A percentile compares a stretch with the other conserved stretches of the same genome.
phyloP scores from a whole-genome alignment of 2,113 vertebrate genomes.

The Sebastes fasciatus region DNA sequence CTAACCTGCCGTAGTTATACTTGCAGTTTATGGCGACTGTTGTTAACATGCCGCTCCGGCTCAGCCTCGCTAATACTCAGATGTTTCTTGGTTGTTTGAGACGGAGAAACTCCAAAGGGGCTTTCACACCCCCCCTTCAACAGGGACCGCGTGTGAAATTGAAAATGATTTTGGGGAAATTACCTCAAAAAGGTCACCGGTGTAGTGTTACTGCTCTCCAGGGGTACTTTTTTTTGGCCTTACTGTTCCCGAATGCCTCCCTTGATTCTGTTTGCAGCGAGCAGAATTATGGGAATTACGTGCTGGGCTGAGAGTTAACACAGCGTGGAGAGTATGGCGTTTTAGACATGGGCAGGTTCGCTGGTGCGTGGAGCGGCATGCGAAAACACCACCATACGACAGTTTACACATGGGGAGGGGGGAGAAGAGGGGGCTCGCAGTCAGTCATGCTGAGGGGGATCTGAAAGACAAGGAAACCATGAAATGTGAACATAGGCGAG shows the following conservation, averaged over 20 bases:
- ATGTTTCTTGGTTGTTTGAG: slow-evolving; percentile 33
- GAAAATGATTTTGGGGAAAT: slow-evolving; percentile 70
- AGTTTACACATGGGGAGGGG: slow-evolving; percentile 51
- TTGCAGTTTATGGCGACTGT: slow-evolving; percentile 25
- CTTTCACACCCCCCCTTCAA: slow-evolving; percentile 36
- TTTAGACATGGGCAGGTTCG: slow-evolving; percentile 64
- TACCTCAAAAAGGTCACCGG: slow-evolving; percentile 64
- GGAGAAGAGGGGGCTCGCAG: slow-evolving; percentile 3
- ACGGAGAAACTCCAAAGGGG: slow-evolving; percentile 32
- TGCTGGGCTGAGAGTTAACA: slow-evolving; percentile 71
- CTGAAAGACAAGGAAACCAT: slow-evolving; percentile 76
- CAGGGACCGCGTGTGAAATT: slow-evolving; percentile 57
- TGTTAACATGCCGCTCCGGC: neutral
- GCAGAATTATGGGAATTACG: slow-evolving; percentile 79
- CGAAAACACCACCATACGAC: slow-evolving; percentile 62
- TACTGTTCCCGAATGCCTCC: slow-evolving; percentile 52
- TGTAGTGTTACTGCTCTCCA: slow-evolving; percentile 50
- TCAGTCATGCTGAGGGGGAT: slow-evolving; percentile 63
- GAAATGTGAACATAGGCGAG: slow-evolving; percentile 72
- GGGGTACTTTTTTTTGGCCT: slow-evolving; percentile 23
- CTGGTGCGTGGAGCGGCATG: slow-evolving; percentile 69
- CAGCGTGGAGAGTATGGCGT: slow-evolving; percentile 62
- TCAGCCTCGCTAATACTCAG: slow-evolving; percentile 13
- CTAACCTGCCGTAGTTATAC: neutral
- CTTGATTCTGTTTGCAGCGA: slow-evolving; percentile 68